Conservation (phyloP, 2,113 vertebrate genomes). For the Sinosuthora webbiana region DNA sequence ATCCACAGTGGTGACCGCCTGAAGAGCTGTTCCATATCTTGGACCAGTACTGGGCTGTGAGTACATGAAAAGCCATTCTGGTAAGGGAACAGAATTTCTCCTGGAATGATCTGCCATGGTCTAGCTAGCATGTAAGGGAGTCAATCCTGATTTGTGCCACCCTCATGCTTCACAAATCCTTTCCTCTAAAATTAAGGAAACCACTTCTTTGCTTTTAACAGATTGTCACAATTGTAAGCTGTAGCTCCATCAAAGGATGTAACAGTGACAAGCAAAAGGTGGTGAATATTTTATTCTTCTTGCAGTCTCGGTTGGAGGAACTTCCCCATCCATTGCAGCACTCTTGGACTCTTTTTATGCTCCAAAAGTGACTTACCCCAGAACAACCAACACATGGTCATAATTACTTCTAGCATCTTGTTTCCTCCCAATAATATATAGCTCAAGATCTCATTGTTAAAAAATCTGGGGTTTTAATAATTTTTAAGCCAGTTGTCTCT, state of each 20-base stretch:
- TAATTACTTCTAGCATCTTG: neutral
- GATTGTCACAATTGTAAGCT: neutral
- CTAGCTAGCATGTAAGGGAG: neutral
- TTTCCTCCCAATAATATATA: neutral
- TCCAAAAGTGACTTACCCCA: neutral
- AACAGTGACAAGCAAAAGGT: neutral
- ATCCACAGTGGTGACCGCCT: neutral
- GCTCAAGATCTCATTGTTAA: neutral
- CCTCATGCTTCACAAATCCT: neutral
- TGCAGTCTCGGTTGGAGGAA: neutral
- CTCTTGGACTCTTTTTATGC: neutral
- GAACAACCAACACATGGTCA: neutral
- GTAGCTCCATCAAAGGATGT: neutral
- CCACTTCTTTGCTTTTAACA: neutral
- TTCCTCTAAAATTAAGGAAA: neutral
- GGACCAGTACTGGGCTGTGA: neutral
- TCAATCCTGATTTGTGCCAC: neutral
- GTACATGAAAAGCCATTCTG: neutral
- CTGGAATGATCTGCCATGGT: neutral
- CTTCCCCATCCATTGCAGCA: neutral
- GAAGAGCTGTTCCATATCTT: neutral
- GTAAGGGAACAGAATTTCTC: neutral
- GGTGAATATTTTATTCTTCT: neutral
- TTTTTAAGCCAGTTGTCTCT: neutral
- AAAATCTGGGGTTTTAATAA: neutral